Base-by-base conservation (phyloP, 2,888 invertebrate species). In the Eupsilia transversa region DNA sequence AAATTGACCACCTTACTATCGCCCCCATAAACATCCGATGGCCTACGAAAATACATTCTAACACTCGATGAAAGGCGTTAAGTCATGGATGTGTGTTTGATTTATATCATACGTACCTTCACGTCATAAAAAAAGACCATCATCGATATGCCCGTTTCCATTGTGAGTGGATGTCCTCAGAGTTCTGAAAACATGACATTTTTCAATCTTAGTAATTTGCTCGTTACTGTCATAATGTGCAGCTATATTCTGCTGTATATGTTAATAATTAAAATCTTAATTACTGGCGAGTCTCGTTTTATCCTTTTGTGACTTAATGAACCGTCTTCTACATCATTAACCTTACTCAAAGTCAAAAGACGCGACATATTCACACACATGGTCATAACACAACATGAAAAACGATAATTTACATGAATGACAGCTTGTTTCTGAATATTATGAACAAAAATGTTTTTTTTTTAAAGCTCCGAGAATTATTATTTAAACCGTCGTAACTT, bases 261-360 rank as follows among this genome's bases (percentile, higher is more conserved):
- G 69, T 80, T 59, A 78, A 85, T 82, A 74, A 85, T 82, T 79
- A 78, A 70, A 85, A 57, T 76, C 49, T 54, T 79, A 83, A 85
- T 83, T 83, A 83, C 74, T 52, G 66, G 38, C 83, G 60, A 72
- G 83, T 67, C 74, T 69, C 68, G 54, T 68, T 68, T 59, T 57
- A 74, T 83, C 67, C 79, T 83, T 85, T 87, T 89, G 82, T 77
- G 74, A 73, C 43, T 79, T 84, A 80, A 84, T 74, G 82, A 87
- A 83, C 80, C 79, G 69, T 84, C 82, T 77, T 80, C 85, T 81
- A 72, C 74, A 79, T 83, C 88, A 88, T 89, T 87, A 89, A 79
- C 85, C 72, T 73, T 73, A 76, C 79, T 86, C 85, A 85, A 85
- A 74, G 76, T 77, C 52, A 59, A 68, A 72, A 74, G 60, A 80